These are phyloP conservation scores for Hirtodrosophila alboralis DNA, from an alignment of 2,888 invertebrate species.

Conservation along the genomic window DNA sequence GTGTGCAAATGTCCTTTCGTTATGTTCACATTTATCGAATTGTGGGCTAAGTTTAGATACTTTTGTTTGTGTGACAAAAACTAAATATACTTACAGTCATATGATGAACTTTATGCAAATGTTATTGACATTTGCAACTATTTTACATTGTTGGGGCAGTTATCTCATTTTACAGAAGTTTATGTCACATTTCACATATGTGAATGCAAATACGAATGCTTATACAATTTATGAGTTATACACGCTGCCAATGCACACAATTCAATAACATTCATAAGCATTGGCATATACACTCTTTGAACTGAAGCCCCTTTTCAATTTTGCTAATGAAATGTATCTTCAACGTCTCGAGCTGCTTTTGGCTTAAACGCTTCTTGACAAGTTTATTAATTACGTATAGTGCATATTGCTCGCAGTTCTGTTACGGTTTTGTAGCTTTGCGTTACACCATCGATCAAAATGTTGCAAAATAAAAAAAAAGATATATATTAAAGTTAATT, in stretches of 20 bases:
- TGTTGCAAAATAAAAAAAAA: constrained; percentile 45
- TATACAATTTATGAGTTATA: constrained; percentile 38
- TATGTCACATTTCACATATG: constrained; percentile 13
- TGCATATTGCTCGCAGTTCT: constrained; percentile 1
- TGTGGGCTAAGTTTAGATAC: constrained; percentile 39
- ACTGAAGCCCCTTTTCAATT: constrained; percentile 34
- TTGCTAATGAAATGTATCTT: constrained; percentile 46
- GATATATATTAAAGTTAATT: constrained; percentile 31
- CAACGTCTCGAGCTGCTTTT: constrained; percentile 13
- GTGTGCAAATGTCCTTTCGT: constrained; percentile 7
- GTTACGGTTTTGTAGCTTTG: constrained; percentile 2
- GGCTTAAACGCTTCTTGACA: constrained; percentile 36
- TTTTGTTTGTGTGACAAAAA: constrained; percentile 33
- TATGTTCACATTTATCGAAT: not conserved
- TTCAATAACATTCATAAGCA: constrained; percentile 39
- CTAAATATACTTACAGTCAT: constrained; percentile 4
- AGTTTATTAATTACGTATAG: constrained; percentile 52
- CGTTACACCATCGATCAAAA: constrained; percentile 39
- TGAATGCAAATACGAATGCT: constrained; percentile 17
- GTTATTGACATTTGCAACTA: constrained; percentile 37
- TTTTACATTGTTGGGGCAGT: not conserved
- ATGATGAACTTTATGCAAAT: constrained; percentile 39
- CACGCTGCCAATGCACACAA: constrained; percentile 23
- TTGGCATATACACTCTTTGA: constrained; percentile 20
- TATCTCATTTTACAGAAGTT: constrained; percentile 35